These are phyloP conservation scores for Bibio marci DNA, from an alignment of 2,888 invertebrate species.

Conservation along the genomic window DNA sequence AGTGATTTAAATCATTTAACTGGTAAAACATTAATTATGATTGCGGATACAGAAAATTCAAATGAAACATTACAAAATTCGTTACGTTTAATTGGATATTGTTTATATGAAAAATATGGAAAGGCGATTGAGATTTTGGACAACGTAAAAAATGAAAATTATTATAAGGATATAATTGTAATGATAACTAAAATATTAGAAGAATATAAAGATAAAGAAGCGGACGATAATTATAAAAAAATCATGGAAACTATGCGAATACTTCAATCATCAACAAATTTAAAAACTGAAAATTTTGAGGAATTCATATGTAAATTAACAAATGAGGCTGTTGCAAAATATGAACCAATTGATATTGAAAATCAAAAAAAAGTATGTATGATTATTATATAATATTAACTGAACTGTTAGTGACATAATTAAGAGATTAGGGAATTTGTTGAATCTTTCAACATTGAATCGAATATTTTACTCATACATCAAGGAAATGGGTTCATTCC, in stretches of 20 bases:
- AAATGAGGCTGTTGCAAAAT: constrained; percentile 19
- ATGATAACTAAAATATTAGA: constrained; percentile 22
- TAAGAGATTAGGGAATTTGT: too few species aligned
- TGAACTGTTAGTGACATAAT: too few species aligned
- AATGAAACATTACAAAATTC: constrained; percentile 35
- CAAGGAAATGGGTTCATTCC: background rate
- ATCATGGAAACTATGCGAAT: background rate
- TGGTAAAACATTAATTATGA: constrained; percentile 65
- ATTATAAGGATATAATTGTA: constrained; percentile 29
- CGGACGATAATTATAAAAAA: constrained; percentile 10
- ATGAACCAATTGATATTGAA: constrained; percentile 25
- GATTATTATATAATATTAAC: too few species aligned
- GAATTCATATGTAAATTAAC: constrained; percentile 16
- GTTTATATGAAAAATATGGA: constrained; percentile 48
- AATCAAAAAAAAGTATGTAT: constrained; percentile 22
- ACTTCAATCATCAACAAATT: constrained; percentile 17
- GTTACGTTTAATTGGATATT: constrained; percentile 45
- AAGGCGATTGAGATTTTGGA: constrained; percentile 24
- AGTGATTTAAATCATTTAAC: constrained; percentile 48
- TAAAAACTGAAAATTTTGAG: constrained; percentile 16
- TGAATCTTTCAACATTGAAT: background rate
- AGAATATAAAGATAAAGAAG: constrained; percentile 10
- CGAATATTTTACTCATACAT: background rate
- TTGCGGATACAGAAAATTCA: constrained; percentile 28
- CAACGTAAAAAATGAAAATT: constrained; percentile 15